Evolutionary conservation across 1,140 invertebrate species (phyloP).

Genomic region (Drosophila sturtevanti): DNA sequence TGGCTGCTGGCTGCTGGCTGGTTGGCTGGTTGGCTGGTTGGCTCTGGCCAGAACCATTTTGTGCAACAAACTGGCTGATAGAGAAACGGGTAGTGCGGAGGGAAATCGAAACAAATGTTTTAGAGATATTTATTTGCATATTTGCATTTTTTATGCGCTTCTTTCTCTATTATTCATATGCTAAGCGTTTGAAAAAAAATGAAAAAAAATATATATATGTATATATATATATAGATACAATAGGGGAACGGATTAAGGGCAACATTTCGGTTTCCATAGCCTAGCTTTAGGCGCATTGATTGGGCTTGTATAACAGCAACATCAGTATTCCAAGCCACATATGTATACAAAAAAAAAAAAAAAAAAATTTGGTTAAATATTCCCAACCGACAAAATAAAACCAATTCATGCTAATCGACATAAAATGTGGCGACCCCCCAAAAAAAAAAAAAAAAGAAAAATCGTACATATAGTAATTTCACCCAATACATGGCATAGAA

Average conservation of each 20-base stretch:
- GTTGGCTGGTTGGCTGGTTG: too few relatives aligned
- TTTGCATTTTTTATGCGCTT: conserved; percentile 72
- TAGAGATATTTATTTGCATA: conserved; percentile 79
- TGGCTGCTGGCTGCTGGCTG: background rate
- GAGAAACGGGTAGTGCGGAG: background rate
- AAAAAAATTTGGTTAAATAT: too few relatives aligned
- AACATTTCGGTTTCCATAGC: background rate
- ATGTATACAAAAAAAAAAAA: too few relatives aligned
- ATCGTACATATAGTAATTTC: too few relatives aligned
- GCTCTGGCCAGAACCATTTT: conserved; percentile 37
- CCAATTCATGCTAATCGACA: too few relatives aligned
- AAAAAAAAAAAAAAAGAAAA: too few relatives aligned
- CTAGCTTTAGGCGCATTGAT: background rate
- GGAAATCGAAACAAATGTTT: conserved; percentile 76
- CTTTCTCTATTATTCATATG: conserved; percentile 65
- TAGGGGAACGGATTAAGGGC: background rate
- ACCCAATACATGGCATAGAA: too few relatives aligned
- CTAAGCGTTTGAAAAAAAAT: conserved; percentile 4
- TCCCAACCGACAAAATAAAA: too few relatives aligned
- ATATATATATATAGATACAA: too few relatives aligned
- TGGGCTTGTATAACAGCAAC: background rate
- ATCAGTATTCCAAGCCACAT: too few relatives aligned
- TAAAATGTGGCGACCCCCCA: too few relatives aligned
- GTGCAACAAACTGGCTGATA: conserved; percentile 20
- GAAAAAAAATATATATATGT: too few relatives aligned